Conservation (phyloP, 2,797 vertebrate genomes). For the Urocyon cinereoargenteus region DNA sequence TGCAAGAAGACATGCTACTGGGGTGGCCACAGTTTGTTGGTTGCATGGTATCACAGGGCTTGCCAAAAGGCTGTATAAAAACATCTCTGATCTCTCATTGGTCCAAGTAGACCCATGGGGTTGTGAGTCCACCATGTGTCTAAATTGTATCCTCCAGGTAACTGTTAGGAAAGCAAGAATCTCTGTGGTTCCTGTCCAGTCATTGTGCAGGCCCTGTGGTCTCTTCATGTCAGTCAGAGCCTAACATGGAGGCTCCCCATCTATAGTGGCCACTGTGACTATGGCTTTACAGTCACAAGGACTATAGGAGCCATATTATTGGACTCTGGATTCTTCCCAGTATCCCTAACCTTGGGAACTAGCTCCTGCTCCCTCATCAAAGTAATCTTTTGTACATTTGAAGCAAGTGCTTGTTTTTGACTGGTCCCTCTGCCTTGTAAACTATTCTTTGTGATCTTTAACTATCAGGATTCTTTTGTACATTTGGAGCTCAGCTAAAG, state of each 20-base stretch:
- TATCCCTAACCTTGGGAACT: not conserved
- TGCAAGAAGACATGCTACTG: not conserved
- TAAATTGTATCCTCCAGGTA: not conserved
- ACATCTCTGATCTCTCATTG: not conserved
- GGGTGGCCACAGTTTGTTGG: not conserved
- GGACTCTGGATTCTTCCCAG: not conserved
- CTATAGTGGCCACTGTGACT: not conserved
- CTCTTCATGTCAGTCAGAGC: not conserved
- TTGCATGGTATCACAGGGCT: not conserved
- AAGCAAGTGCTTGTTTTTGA: not conserved
- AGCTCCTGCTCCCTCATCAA: not conserved
- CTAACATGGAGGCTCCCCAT: not conserved
- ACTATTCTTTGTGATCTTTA: not conserved
- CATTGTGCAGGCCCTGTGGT: not conserved
- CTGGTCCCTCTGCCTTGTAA: not conserved
- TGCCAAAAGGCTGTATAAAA: not conserved
- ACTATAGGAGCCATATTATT: not conserved
- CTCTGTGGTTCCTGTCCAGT: rapidly evolving
- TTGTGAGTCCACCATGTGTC: not conserved
- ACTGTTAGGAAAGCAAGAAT: not conserved
- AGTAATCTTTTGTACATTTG: not conserved
- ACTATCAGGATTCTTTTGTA: not conserved
- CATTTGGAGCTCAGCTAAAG: not conserved
- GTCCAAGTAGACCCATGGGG: not conserved
- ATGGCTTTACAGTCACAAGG: not conserved